phyloP scores from a whole-genome alignment of 1,140 invertebrate species.

The Papilio aristodemus region DNA sequence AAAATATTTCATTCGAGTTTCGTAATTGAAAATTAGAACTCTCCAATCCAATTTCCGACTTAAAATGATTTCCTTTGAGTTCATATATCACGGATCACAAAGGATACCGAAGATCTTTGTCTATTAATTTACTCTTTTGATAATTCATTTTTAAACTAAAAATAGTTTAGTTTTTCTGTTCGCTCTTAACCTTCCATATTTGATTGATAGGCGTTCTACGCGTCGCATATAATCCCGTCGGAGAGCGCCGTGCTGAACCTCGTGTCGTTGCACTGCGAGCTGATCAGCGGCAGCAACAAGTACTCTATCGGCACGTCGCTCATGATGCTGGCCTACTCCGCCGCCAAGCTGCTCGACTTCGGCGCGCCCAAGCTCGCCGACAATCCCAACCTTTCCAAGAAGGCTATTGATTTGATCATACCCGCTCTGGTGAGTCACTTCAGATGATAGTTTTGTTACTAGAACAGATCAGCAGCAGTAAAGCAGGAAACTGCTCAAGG shows the following conservation, averaged over 20 bases:
- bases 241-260: constrained; percentile 88
- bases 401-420: constrained; percentile 65
- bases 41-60: no score
- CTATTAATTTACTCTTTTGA: background rate
- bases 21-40: no score
- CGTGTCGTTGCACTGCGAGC: constrained; percentile 73
- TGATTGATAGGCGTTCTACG: constrained; percentile 83
- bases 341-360: constrained; percentile 67
- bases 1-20: no score
- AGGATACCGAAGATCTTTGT: no score
- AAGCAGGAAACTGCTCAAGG: no score
- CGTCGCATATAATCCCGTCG: constrained; percentile 89
- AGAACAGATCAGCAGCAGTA: no score
- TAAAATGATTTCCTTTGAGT: no score
- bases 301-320: constrained; percentile 65
- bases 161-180: no score
- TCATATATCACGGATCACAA: no score
- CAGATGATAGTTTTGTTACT: background rate
- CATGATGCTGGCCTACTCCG: constrained; percentile 72
- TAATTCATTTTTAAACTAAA: background rate
- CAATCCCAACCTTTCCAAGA: constrained; percentile 57
- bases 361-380: constrained; percentile 61
- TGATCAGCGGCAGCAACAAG: constrained; percentile 64
- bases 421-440: constrained; percentile 67
- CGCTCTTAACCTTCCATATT: constrained; percentile 15